phyloP scores from a whole-genome alignment of 2,888 invertebrate genomes.

The Hesperia comma region DNA sequence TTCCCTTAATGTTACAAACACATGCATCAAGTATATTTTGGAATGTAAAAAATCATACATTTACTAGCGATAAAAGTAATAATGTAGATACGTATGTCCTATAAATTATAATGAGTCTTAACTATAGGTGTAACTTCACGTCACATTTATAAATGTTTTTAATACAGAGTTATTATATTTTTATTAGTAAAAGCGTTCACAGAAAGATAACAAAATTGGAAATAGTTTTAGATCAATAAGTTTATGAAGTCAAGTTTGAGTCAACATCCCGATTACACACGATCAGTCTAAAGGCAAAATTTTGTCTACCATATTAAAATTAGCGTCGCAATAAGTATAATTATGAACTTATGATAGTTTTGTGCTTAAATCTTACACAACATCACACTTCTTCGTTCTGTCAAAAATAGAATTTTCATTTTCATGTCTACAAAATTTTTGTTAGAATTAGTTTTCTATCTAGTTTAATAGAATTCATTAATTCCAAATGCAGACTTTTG shows the following conservation, averaged over 20 bases:
- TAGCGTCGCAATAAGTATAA: neutral
- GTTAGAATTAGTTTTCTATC: conserved; percentile 70
- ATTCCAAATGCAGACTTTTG: conserved; percentile 43
- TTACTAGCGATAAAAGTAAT: neutral
- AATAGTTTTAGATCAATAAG: neutral
- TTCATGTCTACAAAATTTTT: conserved; percentile 62
- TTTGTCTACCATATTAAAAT: conserved; percentile 3
- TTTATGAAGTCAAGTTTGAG: too few relatives aligned
- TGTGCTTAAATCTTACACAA: conserved; percentile 58
- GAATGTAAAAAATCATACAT: neutral
- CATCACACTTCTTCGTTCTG: conserved; percentile 50
- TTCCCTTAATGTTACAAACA: neutral
- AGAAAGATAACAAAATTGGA: neutral
- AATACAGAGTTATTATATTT: neutral
- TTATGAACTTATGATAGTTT: conserved; percentile 39
- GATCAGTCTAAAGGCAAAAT: conserved; percentile 16
- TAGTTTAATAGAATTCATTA: conserved; percentile 55
- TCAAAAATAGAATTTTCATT: conserved; percentile 75
- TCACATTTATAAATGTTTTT: neutral
- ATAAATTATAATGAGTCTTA: neutral
- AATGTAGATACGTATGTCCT: neutral
- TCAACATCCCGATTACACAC: neutral
- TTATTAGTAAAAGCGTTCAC: neutral
- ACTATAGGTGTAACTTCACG: neutral
- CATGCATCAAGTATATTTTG: neutral